A percentile compares a stretch with the other conserved stretches of the same genome.
Conservation (phyloP, 1,140 invertebrate genomes). For the Ceratitis capitata region DNA sequence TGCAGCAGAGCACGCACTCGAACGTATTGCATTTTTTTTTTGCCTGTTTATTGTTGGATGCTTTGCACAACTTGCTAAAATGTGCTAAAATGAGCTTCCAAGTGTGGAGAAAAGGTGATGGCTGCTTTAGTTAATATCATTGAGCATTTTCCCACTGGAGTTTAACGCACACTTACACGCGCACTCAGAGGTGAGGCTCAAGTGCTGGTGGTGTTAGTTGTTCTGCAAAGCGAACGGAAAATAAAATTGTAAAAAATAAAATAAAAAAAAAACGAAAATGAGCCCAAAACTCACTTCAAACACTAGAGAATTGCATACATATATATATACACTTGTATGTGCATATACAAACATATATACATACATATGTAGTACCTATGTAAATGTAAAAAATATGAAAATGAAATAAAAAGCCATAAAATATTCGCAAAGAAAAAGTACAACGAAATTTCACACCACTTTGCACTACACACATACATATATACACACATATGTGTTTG, state of each 20-base stretch:
- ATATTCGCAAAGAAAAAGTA: background rate
- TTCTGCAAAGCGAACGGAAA: background rate
- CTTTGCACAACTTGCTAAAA: background rate
- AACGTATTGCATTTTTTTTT: background rate
- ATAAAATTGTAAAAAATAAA: too few relatives aligned
- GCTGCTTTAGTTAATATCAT: constrained; percentile 39
- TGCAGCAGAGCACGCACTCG: background rate
- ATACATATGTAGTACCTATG: background rate
- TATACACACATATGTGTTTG: too few relatives aligned
- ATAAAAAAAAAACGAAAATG: background rate
- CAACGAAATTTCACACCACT: constrained; percentile 16
- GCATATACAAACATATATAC: background rate
- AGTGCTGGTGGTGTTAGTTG: background rate
- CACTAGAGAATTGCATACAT: too few relatives aligned
- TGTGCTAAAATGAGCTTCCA: background rate
- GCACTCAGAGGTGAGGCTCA: background rate
- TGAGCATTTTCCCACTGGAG: constrained; percentile 43
- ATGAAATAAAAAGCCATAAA: background rate
- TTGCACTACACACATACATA: too few relatives aligned
- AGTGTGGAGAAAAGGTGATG: background rate
- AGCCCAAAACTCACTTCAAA: background rate
- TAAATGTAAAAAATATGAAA: background rate
- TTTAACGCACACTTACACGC: background rate
- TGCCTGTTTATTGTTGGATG: background rate
- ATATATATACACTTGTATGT: too few relatives aligned